Base-by-base conservation (phyloP, 2,113 vertebrate species). In the Neotragus pygmaeus region DNA sequence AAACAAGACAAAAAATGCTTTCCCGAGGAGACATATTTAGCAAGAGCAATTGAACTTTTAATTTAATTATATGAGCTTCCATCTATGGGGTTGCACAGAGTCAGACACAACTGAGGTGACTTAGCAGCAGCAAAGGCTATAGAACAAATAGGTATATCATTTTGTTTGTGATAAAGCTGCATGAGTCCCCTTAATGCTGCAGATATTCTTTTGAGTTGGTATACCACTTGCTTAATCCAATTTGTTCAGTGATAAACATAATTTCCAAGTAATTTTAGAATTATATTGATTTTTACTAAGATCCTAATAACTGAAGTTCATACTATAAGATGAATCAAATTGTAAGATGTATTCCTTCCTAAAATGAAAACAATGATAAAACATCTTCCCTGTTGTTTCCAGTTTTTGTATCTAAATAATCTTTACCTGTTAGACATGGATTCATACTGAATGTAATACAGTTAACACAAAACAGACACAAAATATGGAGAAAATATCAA, bases 401-500 rank as follows among this genome's bases (percentile, higher is more conserved):
- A 83, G 23, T 55, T 96, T 92, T 83, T 97, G 16, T 86, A 64
- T 84, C 73, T 96, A 89, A 96, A 66, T 53, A 94, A 89, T 93
- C 30, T 80, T 90, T 49, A 66, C 91, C 82, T 91, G 28, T 85
- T 95, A 87, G n/a, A 85, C 12, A 91, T 49, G 8, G 80, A 95
- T n/a, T 96, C 60, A 92, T 57, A 28, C 2, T 81, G 47, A 83
- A 80, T 95, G 12, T 60, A 96, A 70, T 81, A 49, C 90, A 36
- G 25, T 82, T 93, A 89, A 70, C 30, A 82, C 36, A 27, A 55
- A 94, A 70, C 58, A 94, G 28, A 85, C 8, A 97, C 21, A 95
- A 93, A 90, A 94, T 78, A 97, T 95, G 81, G 77, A 45, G 16
- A 70, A 97, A 98, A 98, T 36, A 97, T 82, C 53, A 98, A 97